Evolutionary conservation across 1,140 invertebrate genomes (phyloP).

Genomic region (Sitobion miscanthi): DNA sequence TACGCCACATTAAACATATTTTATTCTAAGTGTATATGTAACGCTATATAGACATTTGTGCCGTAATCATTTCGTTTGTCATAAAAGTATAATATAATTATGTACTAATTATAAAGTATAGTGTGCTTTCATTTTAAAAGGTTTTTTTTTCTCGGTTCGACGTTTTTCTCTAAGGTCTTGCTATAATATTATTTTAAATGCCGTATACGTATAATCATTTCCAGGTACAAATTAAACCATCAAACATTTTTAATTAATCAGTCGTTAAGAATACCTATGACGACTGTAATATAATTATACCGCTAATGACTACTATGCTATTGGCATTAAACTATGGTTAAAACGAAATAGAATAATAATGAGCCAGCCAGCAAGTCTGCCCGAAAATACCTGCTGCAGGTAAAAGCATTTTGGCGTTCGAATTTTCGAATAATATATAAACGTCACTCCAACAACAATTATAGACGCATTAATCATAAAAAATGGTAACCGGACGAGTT

Average conservation of each 20-base stretch:
- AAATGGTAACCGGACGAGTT: background rate
- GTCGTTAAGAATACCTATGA: background rate
- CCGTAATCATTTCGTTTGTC: background rate
- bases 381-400: background rate
- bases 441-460: background rate
- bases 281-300: conserved; percentile 1
- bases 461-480: background rate
- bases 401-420: background rate
- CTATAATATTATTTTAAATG: background rate
- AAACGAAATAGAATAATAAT: background rate
- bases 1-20: background rate
- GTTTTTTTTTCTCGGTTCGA: background rate
- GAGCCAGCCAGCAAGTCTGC: background rate
- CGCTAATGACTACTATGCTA: background rate
- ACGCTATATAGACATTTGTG: background rate
- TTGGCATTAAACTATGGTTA: conserved; percentile 18
- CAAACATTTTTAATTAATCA: conserved; percentile 3
- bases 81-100: background rate
- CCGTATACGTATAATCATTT: background rate
- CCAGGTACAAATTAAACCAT: background rate
- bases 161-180: background rate
- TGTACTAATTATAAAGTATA: background rate
- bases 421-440: background rate
- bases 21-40: background rate
- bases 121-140: background rate